phyloP scores from a whole-genome alignment of 2,797 vertebrate genomes.

The Pitangus sulphuratus region DNA sequence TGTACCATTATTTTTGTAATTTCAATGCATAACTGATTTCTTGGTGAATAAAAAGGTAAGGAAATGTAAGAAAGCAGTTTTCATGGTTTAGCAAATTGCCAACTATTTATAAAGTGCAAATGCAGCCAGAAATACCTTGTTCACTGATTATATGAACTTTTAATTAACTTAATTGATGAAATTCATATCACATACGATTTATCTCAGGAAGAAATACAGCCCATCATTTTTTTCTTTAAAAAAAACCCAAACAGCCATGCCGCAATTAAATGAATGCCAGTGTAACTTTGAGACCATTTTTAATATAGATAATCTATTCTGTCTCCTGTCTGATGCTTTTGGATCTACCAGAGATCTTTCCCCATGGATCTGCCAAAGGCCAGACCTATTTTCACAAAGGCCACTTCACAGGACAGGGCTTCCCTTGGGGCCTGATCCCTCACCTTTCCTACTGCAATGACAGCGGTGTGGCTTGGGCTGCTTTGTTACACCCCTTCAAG shows the following conservation, averaged over 20 bases:
- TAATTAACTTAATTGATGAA: constrained; percentile 14
- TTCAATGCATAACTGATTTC: neutral
- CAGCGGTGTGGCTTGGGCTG: neutral
- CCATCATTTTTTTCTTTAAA: neutral
- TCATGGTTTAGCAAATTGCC: neutral
- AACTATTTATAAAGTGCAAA: neutral
- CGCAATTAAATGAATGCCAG: neutral
- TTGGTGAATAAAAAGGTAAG: neutral
- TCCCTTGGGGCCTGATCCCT: neutral
- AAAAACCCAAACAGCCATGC: neutral
- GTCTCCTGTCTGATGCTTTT: neutral
- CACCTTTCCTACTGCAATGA: neutral
- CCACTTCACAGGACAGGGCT: neutral
- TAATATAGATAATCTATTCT: neutral
- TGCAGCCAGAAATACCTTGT: neutral
- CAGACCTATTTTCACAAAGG: neutral
- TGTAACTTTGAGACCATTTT: neutral
- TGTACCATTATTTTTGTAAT: neutral
- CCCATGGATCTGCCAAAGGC: neutral
- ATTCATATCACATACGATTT: neutral
- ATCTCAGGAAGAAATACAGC: neutral
- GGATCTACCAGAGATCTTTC: neutral
- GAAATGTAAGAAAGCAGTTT: neutral
- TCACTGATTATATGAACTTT: neutral
- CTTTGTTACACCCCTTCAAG: neutral